Conservation (phyloP, 2,797 vertebrate genomes). For the Brachyalestes nurse region DNA sequence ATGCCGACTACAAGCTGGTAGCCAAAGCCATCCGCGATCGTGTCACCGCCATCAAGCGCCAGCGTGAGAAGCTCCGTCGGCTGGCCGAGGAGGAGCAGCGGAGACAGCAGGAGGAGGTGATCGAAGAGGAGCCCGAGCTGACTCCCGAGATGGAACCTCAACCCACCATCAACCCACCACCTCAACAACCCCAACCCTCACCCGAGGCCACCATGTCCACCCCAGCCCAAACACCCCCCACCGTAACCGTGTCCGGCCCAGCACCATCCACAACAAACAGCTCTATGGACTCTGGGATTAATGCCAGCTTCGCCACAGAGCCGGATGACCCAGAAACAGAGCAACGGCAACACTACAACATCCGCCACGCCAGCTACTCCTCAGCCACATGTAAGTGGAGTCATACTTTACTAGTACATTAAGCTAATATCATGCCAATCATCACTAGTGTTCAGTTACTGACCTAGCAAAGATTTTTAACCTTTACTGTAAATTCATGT, state of each 20-base stretch:
- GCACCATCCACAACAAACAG: conserved; percentile 51
- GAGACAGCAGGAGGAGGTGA: conserved; percentile 53
- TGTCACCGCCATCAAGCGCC: conserved; percentile 84
- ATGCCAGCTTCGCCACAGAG: conserved; percentile 72
- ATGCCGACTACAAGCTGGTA: conserved; percentile 89
- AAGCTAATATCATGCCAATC: too few species aligned
- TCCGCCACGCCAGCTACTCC: conserved; percentile 76
- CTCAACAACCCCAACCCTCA: conserved; percentile 45
- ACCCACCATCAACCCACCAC: conserved; percentile 61
- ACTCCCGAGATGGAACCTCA: conserved; percentile 50
- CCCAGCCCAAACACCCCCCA: conserved; percentile 44
- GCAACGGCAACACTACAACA: conserved; percentile 74
- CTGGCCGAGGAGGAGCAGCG: conserved; percentile 61
- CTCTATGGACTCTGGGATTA: conserved; percentile 74
- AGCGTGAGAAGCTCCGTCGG: conserved; percentile 83
- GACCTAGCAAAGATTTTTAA: too few species aligned
- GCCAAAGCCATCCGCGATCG: conserved; percentile 88
- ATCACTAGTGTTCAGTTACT: too few species aligned
- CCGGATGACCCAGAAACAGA: conserved; percentile 76
- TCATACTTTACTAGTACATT: too few species aligned
- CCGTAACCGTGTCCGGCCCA: conserved; percentile 18
- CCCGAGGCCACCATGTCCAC: conserved; percentile 54
- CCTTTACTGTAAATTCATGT: too few species aligned
- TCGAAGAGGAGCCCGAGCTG: conserved; percentile 61
- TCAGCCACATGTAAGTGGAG: conserved; percentile 80